Conservation (phyloP, 2,113 vertebrate genomes). For the Oceanodroma tethys region DNA sequence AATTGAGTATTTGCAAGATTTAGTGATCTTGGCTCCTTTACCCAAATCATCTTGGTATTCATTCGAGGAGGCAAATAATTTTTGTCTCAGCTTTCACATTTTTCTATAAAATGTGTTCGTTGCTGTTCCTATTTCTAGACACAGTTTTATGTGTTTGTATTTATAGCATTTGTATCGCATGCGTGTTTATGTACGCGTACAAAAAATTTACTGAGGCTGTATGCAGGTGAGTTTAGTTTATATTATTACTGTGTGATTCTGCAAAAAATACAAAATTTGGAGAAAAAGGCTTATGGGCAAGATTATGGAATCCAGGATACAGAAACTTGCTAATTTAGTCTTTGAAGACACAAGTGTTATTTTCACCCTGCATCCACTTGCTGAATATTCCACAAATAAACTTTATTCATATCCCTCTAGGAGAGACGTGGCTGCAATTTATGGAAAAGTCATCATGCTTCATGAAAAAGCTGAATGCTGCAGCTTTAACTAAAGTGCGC, state of each 20-base stretch:
- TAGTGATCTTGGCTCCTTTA: neutral
- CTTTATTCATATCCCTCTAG: conserved; percentile 42
- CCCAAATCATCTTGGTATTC: neutral
- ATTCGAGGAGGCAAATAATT: neutral
- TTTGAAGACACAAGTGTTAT: conserved; percentile 23
- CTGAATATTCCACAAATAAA: conserved; percentile 17
- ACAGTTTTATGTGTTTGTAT: neutral
- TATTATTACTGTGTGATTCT: neutral
- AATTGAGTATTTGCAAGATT: neutral
- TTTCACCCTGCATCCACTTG: conserved; percentile 35
- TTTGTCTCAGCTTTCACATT: neutral
- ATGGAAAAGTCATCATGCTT: conserved; percentile 28
- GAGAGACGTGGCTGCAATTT: conserved; percentile 43
- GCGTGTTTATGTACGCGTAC: neutral
- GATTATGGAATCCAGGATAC: neutral
- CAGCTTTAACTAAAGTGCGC: neutral
- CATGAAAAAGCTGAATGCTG: conserved; percentile 36
- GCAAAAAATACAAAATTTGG: neutral
- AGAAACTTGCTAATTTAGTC: conserved; percentile 18
- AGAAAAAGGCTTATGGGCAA: neutral
- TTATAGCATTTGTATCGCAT: neutral
- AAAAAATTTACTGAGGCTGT: neutral
- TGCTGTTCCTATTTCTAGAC: neutral
- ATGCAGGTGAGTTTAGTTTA: neutral
- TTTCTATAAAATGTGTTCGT: neutral